A percentile compares a stretch with the other conserved stretches of the same genome.
Evolutionary conservation across 2,888 invertebrate species (phyloP).

Genomic region (Tetanocera ferruginea): DNA sequence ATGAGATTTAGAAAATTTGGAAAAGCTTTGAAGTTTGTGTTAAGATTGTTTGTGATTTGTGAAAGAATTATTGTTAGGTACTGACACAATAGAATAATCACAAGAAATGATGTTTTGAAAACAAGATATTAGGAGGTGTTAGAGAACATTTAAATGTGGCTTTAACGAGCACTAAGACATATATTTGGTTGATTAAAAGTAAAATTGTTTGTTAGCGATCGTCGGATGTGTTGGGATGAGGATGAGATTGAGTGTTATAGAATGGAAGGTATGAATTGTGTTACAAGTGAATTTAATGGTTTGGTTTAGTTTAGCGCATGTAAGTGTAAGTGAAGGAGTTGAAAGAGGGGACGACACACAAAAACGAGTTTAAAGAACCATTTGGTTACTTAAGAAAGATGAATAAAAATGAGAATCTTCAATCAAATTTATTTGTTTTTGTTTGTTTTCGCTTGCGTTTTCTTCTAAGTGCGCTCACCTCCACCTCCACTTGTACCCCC

Average conservation of each 20-base stretch:
- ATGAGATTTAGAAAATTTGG: conserved; percentile 23
- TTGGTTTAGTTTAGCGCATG: conserved; percentile 6
- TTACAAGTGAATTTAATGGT: conserved; percentile 37
- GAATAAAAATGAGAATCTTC: conserved; percentile 11
- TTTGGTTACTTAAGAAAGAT: not conserved
- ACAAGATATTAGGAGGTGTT: not conserved
- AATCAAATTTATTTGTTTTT: conserved; percentile 28
- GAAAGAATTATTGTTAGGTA: not conserved
- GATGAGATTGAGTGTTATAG: conserved; percentile 14
- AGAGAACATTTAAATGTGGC: conserved; percentile 37
- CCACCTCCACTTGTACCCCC: conserved; percentile 45
- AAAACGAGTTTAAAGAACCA: conserved; percentile 6
- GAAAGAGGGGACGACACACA: conserved; percentile 4
- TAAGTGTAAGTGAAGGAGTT: not conserved
- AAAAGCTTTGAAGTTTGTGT: conserved; percentile 9
- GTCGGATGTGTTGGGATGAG: conserved; percentile 24
- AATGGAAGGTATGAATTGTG: not conserved
- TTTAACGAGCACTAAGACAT: conserved; percentile 22
- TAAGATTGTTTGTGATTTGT: not conserved
- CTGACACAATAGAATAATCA: conserved; percentile 9
- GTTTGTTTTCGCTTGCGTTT: conserved; percentile 23
- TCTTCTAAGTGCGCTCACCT: conserved; percentile 52
- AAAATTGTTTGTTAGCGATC: conserved; percentile 37
- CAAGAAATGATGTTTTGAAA: conserved; percentile 22
- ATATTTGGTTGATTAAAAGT: conserved; percentile 9